Evolutionary conservation across 2,113 vertebrate species (phyloP).

Genomic region (Corythaixoides concolor): DNA sequence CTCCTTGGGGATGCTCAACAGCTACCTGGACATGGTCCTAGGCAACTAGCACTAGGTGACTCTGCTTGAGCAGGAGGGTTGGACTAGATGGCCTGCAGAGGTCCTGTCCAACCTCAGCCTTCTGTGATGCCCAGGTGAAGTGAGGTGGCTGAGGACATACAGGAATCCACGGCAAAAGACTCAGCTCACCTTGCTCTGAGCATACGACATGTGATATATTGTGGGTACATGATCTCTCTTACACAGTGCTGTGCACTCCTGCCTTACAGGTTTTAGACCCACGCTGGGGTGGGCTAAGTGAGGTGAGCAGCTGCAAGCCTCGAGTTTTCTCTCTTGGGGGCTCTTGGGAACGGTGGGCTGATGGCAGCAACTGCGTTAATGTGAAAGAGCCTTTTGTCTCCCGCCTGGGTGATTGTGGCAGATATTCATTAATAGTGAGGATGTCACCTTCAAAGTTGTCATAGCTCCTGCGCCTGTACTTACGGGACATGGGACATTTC

Average conservation of each 20-base stretch:
- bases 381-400: neutral
- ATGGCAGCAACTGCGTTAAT: neutral
- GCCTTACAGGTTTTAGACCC: neutral
- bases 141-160: neutral
- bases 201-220: neutral
- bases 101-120: neutral
- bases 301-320: neutral
- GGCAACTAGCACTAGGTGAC: neutral
- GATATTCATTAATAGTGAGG: neutral
- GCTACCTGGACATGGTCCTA: neutral
- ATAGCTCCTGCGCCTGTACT: rapidly evolving
- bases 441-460: neutral
- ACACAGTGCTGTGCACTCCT: rapidly evolving
- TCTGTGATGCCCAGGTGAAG: neutral
- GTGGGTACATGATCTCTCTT: neutral
- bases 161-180: neutral
- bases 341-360: neutral
- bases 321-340: neutral
- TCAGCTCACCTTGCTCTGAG: neutral
- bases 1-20: neutral
- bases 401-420: rapidly evolving
- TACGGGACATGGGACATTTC: neutral
- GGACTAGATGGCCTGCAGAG: neutral
- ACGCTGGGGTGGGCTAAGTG: rapidly evolving
- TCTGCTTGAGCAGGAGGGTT: neutral